phyloP scores from a whole-genome alignment of 2,113 vertebrate genomes.

The Mormyrus lacerda region DNA sequence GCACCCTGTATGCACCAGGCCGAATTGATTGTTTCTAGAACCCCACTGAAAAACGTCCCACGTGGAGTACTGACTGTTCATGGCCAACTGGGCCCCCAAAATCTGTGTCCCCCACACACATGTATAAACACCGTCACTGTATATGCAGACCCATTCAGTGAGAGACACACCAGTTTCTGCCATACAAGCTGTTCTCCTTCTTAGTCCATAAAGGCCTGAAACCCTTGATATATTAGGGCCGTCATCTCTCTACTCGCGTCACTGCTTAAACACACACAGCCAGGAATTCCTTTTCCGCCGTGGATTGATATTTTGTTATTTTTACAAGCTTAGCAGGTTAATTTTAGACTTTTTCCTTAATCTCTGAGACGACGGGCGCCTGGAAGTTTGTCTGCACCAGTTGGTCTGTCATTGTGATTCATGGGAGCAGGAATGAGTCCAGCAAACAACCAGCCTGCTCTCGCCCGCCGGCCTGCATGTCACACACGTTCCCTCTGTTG shows the following conservation, averaged over 20 bases:
- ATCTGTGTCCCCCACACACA: no score
- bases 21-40: not conserved
- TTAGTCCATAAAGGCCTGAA: not conserved
- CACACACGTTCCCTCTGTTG: constrained; percentile 23
- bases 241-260: not conserved
- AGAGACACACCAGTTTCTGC: not conserved
- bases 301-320: not conserved
- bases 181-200: not conserved
- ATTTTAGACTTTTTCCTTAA: not conserved
- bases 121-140: not conserved
- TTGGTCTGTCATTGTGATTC: not conserved
- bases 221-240: not conserved
- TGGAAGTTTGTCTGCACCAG: not conserved
- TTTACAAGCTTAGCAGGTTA: not conserved
- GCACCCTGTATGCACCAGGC: not conserved
- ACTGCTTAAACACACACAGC: not conserved
- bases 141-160: not conserved
- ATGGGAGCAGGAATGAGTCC: not conserved
- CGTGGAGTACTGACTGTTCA: not conserved
- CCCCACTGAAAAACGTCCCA: not conserved
- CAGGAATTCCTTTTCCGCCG: not conserved
- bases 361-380: not conserved
- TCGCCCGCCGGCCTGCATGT: not conserved
- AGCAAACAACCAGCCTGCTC: not conserved
- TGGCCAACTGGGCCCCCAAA: not conserved